Evolutionary conservation across 2,113 vertebrate species (phyloP).

Genomic region (Ciconia stormi): DNA sequence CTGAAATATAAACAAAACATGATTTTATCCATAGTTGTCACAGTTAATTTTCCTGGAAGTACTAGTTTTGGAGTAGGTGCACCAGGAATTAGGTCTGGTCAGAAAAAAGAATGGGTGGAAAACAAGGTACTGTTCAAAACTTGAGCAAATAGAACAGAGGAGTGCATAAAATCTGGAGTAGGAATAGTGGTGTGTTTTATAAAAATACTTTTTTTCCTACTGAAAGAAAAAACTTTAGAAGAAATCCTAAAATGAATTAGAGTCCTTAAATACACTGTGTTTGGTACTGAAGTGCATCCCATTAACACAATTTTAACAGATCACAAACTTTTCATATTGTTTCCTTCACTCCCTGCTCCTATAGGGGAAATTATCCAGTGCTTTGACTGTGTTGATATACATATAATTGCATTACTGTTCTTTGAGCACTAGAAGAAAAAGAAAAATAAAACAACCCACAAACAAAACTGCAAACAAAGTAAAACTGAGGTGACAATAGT

Average conservation of each 20-base stretch:
- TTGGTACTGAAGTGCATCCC: not conserved
- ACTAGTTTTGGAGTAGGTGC: not conserved
- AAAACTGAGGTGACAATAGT: not conserved
- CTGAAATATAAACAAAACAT: conserved; percentile 75
- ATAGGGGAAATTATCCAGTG: not conserved
- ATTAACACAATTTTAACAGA: not conserved
- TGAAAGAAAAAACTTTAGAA: not conserved
- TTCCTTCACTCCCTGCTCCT: not conserved
- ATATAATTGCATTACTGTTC: not conserved
- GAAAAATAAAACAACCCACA: not conserved
- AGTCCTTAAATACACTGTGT: not conserved
- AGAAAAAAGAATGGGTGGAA: not conserved
- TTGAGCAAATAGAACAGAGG: not conserved
- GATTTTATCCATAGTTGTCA: conserved; percentile 36
- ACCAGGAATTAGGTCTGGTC: not conserved
- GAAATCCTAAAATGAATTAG: not conserved
- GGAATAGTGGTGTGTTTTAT: not conserved
- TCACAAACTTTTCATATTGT: not conserved
- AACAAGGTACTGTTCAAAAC: not conserved
- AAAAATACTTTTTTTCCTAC: not conserved
- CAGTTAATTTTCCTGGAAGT: conserved; percentile 48
- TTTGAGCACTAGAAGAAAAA: not conserved
- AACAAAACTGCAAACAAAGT: not conserved
- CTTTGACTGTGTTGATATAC: not conserved
- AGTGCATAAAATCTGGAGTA: not conserved